Evolutionary conservation across 2,113 vertebrate genomes (phyloP), one percentile per base, ranked within the genome.

Genomic region (Astur gentilis): DNA sequence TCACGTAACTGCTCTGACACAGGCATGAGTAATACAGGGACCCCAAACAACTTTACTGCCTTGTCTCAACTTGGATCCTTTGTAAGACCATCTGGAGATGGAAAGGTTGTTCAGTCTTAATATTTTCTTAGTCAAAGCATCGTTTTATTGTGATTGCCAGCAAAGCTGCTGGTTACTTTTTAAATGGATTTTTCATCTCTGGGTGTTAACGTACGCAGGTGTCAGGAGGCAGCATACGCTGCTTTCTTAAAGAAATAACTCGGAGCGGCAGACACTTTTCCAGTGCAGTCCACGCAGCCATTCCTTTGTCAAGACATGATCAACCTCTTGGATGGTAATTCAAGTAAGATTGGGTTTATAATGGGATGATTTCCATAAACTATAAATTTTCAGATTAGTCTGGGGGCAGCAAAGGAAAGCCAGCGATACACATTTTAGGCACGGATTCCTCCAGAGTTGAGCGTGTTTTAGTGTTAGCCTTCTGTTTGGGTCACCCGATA

Each of bases 131-230:
- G 23, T 44, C 19, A 66, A 54, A 66, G 4, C 9, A 49, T 19
- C 12, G 22, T 80, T 45, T 52, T 40, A 55, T 45, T 75, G 38
- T 34, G 16, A 76, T 27, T 34, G 31, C 21, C 57, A 34, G 62
- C 26, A 89, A 80, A 69, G 26, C 16, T 47, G 34, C 10, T 73
- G 58, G 34, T 75, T 76, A 32, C 19, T 47, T 65, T 55, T 55
- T 26, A 4, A 75, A 47, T 27, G 11, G 22, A 47, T 38, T 83
- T 81, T 81, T 80, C 15, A 32, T 36, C 34, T 64, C 49, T 7
- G 18, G 18, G 13, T 62, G 8, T 50, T 61, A 62, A 65, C 0
- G 2, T 23, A 31, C 0, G 2, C 21, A 42, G 50, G 16, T 60
- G 31, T 34, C 21, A 47, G 38, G 44, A 47, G 34, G 29, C 32